Evolutionary conservation across 2,888 invertebrate species (phyloP), one percentile per base, ranked within the genome.

Genomic region (Nysson spinosus): DNA sequence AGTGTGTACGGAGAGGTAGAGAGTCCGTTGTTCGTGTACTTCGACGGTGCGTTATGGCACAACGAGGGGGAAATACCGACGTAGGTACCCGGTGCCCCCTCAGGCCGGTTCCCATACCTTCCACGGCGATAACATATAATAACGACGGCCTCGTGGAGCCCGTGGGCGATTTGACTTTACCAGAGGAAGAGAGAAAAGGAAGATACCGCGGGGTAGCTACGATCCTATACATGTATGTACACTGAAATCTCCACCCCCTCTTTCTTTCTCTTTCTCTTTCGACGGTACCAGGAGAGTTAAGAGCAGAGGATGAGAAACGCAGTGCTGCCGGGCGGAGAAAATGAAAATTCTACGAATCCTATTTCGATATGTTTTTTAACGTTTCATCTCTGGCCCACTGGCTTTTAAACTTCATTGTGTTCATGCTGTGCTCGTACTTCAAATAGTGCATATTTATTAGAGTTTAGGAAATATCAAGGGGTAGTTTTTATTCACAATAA

Each of bases 91-190:
- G 54, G 72, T 69, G 60, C 60, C 51, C 72, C 85, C 83, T 66
- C 55, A 47, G 85, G 85, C 85, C 70, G 74, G 78, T 85, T 85
- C 85, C 84, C 84, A 85, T 84, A 85, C 83, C 84, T 82, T 82
- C 82, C 79, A 80, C 74, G 76, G 82, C 86, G 86, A 85, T 85
- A 85, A 85, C 84, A 84, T 85, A 84, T 85, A 85, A 85, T 85
- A 85, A 85, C 82, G 84, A 83, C 82, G 84, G 82, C 80, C 83
- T 79, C 81, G 80, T 80, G 74, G 77, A 73, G 76, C 81, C 85
- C 78, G 71, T 69, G 80, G 85, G 81, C 80, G 79, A 80, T 81
- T 81, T 69, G 83, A 83, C 84, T 84, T 84, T 62, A 63, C 50
- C 76, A n/a, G 67, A 68, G 61, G 61, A 56, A 68, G 74, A 74